Percentiles rank a stretch among this genome's conserved stretches.
Evolutionary conservation across 1,140 invertebrate genomes (phyloP).

Genomic region (Drosophila saltans): DNA sequence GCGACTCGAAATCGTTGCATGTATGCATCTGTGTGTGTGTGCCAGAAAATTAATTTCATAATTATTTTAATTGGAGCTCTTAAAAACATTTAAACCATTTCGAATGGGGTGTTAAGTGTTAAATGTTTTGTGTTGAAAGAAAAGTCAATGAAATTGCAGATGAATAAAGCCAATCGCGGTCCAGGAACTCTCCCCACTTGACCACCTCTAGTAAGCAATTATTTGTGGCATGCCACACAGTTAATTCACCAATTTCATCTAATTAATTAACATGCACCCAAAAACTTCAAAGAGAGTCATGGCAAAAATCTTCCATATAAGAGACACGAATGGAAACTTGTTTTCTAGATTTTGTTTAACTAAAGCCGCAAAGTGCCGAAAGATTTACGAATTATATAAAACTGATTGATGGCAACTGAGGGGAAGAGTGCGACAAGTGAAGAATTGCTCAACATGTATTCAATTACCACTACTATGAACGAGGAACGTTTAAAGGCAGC

Average conservation of each 20-base stretch:
- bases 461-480: slow-evolving; percentile 53
- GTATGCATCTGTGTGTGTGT: slow-evolving; percentile 12
- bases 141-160: not conserved
- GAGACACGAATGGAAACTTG: slow-evolving; percentile 34
- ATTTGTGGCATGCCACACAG: slow-evolving; percentile 36
- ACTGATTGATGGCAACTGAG: slow-evolving; percentile 54
- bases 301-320: slow-evolving; percentile 42
- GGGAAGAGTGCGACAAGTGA: not conserved
- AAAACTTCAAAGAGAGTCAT: slow-evolving; percentile 16
- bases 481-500: slow-evolving; percentile 43
- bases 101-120: slow-evolving; percentile 6
- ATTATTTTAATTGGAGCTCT: slow-evolving; percentile 64
- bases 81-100: not conserved
- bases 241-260: slow-evolving; percentile 69
- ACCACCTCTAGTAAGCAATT: slow-evolving; percentile 25
- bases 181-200: not conserved
- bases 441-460: slow-evolving; percentile 61
- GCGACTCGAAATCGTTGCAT: slow-evolving; percentile 28
- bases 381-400: slow-evolving; percentile 61
- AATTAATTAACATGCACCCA: slow-evolving; percentile 70
- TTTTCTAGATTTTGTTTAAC: slow-evolving; percentile 34
- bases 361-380: slow-evolving; percentile 37
- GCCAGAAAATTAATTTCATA: slow-evolving; percentile 69
- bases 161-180: not conserved
- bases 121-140: not conserved